Evolutionary conservation across 2,888 invertebrate species (phyloP).

Genomic region (Macaria notata): DNA sequence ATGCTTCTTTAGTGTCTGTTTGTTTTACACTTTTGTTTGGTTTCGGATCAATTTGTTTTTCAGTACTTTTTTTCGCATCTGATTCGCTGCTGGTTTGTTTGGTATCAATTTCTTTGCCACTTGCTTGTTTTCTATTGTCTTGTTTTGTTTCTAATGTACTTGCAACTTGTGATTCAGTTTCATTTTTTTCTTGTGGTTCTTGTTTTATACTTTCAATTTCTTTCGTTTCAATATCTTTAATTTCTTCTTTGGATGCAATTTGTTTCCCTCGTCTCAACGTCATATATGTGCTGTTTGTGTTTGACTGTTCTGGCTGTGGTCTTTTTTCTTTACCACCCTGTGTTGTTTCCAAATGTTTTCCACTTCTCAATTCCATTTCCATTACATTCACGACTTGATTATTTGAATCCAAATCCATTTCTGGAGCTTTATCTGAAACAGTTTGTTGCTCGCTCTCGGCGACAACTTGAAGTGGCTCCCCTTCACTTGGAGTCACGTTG

Average conservation of each 20-base stretch:
- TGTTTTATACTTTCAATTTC: constrained; percentile 1
- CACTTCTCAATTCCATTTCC: background rate
- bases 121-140: background rate
- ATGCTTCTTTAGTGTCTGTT: background rate
- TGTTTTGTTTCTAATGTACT: background rate
- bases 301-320: background rate
- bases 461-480: background rate
- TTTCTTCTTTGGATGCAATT: background rate
- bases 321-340: background rate
- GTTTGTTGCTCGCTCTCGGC: background rate
- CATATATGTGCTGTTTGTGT: background rate
- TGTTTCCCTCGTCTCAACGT: constrained; percentile 10
- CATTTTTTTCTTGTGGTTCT: background rate
- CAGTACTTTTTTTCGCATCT: background rate
- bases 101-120: background rate
- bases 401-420: background rate
- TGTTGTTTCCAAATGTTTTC: constrained; percentile 1
- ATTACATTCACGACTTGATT: background rate
- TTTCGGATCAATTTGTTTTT: constrained; percentile 1
- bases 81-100: background rate
- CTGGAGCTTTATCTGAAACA: background rate
- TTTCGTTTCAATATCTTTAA: background rate
- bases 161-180: background rate
- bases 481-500: background rate
- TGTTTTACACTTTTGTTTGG: background rate